Evolutionary conservation across 2,113 vertebrate genomes (phyloP), one percentile per base, ranked within the genome.

Genomic region (Coreoperca whiteheadi): DNA sequence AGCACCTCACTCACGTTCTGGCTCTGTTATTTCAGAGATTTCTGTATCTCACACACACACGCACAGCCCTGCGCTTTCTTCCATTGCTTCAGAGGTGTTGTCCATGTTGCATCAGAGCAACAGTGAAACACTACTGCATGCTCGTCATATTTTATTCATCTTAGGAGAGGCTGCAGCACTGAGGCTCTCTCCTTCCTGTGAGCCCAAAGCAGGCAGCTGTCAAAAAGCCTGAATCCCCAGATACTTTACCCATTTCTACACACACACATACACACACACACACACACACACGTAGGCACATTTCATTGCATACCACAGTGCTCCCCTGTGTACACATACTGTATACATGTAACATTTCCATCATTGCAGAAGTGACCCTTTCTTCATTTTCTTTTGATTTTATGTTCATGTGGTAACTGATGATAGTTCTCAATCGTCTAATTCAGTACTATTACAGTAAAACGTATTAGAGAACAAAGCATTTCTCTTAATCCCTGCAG

Each of bases 61-160:
- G 63, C 63, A 30, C 51, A 54, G 46, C 16, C 37, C 6, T 74
- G 25, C 7, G 80, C 64, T 81, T 86, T 80, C 68, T 74, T 83
- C 64, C 18, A 57, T 68, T 80, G 76, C 71, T 81, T 87, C 56
- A 60, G 61, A 89, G 82, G 82, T 86, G 81, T 89, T 89, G 63
- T 89, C 72, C 46, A 68, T 60, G 82, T 91, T 90, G 81, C 89
- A 85, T 93, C 92, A 91, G 89, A 88, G 77, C 75, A 87, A 80
- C 67, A 82, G 69, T 82, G 75, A 83, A 91, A 86, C 73, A 46
- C 74, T 59, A n/a, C 76, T 88, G 73, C 79, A 72, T 89, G 88
- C 87, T 76, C 50, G 79, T 92, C 89, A 94, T 94, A 93, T 94
- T 94, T 94, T 92, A 94, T 95, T 94, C 89, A 94, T 94, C 71